A percentile compares a stretch with the other conserved stretches of the same genome.
phyloP scores from a whole-genome alignment of 2,888 invertebrate genomes.

The Ischnus inquisitorius region DNA sequence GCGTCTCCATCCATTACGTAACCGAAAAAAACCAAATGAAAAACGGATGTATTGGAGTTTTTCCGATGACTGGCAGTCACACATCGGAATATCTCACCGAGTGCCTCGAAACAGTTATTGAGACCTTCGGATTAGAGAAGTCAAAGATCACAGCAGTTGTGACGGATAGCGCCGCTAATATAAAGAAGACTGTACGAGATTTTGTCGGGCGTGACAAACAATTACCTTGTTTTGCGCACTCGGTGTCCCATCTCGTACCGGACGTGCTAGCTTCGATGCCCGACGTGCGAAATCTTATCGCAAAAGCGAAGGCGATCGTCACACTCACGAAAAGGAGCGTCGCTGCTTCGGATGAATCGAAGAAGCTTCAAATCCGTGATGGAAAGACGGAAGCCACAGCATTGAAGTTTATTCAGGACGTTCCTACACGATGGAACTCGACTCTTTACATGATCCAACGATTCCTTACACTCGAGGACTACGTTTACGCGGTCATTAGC shows the following conservation, averaged over 20 bases:
- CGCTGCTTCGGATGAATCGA: slow-evolving; percentile 64
- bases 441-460: slow-evolving; percentile 64
- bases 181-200: slow-evolving; percentile 53
- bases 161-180: slow-evolving; percentile 66
- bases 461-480: slow-evolving; percentile 59
- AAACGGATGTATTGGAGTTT: slow-evolving; percentile 50
- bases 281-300: slow-evolving; percentile 51
- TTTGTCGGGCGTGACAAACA: slow-evolving; percentile 46
- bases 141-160: slow-evolving; percentile 61
- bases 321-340: slow-evolving; percentile 63
- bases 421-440: slow-evolving; percentile 68
- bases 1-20: slow-evolving; percentile 74
- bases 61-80: slow-evolving; percentile 65
- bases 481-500: slow-evolving; percentile 58
- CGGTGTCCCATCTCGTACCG: slow-evolving; percentile 57
- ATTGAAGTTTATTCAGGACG: slow-evolving; percentile 64
- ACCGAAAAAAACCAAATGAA: slow-evolving; percentile 55
- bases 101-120: slow-evolving; percentile 22
- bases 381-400: slow-evolving; percentile 66
- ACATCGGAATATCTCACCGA: slow-evolving; percentile 61
- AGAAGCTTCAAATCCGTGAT: slow-evolving; percentile 56
- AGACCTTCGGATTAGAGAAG: slow-evolving; percentile 52
- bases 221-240: slow-evolving; percentile 67
- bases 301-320: slow-evolving; percentile 66
- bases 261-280: slow-evolving; percentile 42